Base-by-base conservation (phyloP, 2,888 invertebrate genomes). In the Strigamia transsilvanica region DNA sequence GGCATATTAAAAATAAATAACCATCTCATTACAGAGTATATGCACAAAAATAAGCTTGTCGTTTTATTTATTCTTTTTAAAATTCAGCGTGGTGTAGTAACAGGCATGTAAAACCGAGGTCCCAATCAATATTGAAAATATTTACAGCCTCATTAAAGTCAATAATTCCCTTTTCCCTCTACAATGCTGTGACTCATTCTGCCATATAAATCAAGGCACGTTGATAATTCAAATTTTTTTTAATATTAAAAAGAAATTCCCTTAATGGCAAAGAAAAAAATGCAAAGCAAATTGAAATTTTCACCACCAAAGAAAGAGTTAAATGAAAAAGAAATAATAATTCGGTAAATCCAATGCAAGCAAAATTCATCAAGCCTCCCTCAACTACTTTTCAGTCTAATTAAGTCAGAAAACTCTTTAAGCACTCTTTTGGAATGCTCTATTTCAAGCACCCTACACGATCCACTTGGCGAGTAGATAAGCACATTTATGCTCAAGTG, bases 381-480 rank as follows among this genome's bases (percentile, higher is more conserved):
- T 66, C 66, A 66, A 66, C 66, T 66, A 66, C 66, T 66, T 66
- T 66, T 66, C 66, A 27, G 66, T 66, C 66, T 66, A 66, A 66
- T 66, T 66, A 66, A 66, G 66, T 66, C 66, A 66, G 66, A 66
- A 66, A 66, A 66, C 66, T 66, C 66, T 66, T 66, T 66, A 23
- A 66, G 66, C 66, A 66, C 66, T 66, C 66, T 66, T 66, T 66
- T 66, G 66, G 66, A 66, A 66, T 66, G 66, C 66, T 66, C 66
- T 66, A 66, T 66, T 66, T 66, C 66, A 66, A 66, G 66, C 66
- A 66, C 66, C 66, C 66, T 66, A 66, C 66, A 66, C 66, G 66
- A 66, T 66, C 66, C 66, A 66, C 66, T 66, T 66, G 66, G 66
- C 23, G 66, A 23, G 66, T 15, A 66, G 66, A 66, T 66, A 66